These are phyloP conservation scores for Noctua comes DNA, from an alignment of 2,888 invertebrate genomes.

Conservation along the genomic window DNA sequence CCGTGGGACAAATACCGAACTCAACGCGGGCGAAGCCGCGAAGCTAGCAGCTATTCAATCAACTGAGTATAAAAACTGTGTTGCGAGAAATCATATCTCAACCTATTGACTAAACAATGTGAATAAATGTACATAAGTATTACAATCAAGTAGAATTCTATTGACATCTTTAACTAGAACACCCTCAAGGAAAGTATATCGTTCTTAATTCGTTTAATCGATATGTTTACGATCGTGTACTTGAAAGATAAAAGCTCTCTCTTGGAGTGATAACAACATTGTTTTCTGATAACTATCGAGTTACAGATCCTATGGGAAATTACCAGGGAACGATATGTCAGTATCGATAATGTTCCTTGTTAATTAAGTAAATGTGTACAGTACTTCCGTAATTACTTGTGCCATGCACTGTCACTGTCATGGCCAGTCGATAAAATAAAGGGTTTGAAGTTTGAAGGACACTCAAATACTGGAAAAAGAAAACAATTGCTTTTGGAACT, in stretches of 20 bases:
- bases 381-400: slow-evolving; percentile 37
- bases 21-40: too few species aligned
- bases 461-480: not conserved
- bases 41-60: slow-evolving; percentile 2
- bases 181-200: slow-evolving; percentile 2
- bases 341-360: slow-evolving; percentile 30
- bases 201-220: slow-evolving; percentile 37
- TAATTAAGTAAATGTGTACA: slow-evolving; percentile 48
- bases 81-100: not conserved
- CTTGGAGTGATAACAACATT: slow-evolving; percentile 43
- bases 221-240: slow-evolving; percentile 32
- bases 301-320: slow-evolving; percentile 56
- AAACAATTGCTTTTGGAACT: not conserved
- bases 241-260: slow-evolving; percentile 45
- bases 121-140: not conserved
- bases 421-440: slow-evolving; percentile 42
- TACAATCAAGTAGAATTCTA: slow-evolving; percentile 18
- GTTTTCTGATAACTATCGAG: slow-evolving; percentile 48
- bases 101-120: not conserved
- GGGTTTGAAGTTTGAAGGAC: slow-evolving; percentile 34
- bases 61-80: slow-evolving; percentile 23
- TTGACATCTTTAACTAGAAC: slow-evolving; percentile 5
- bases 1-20: too few species aligned
- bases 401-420: slow-evolving; percentile 27
- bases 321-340: slow-evolving; percentile 36